A percentile compares a stretch with the other conserved stretches of the same genome.
These are phyloP conservation scores for Sebastes oblongus DNA, from an alignment of 2,797 vertebrate genomes.

Conservation along the genomic window DNA sequence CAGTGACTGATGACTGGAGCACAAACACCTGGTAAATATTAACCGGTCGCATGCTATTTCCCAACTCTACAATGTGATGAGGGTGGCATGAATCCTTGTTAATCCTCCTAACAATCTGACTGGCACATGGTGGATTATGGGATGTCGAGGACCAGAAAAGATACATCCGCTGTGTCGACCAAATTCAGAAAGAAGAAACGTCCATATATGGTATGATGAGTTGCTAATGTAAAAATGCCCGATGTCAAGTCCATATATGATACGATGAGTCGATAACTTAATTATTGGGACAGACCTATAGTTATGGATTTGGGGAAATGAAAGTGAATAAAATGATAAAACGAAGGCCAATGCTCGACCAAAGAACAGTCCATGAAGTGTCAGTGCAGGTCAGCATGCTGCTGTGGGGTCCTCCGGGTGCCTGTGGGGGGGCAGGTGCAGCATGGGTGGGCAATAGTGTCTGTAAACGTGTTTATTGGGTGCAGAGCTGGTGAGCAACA, in stretches of 20 bases:
- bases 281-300: too few species aligned
- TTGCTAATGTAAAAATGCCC: too few species aligned
- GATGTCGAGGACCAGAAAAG: not conserved
- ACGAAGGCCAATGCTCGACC: not conserved
- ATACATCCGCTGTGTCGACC: not conserved
- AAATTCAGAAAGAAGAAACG: not conserved
- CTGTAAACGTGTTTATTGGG: constrained; percentile 7
- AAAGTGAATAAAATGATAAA: not conserved
- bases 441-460: constrained; percentile 56
- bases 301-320: not conserved
- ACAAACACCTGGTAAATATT: not conserved
- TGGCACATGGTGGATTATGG: not conserved
- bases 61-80: not conserved
- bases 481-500: constrained; percentile 29
- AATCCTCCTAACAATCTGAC: not conserved
- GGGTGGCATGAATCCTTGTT: not conserved
- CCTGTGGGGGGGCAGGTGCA: constrained; percentile 32
- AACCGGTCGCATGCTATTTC: not conserved
- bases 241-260: too few species aligned
- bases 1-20: not conserved
- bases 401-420: constrained; percentile 18
- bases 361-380: not conserved
- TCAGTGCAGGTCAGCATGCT: not conserved
- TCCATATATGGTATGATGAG: too few species aligned
- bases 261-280: too few species aligned